Evolutionary conservation across 2,888 invertebrate genomes (phyloP).

Genomic region (Mythimna lalbum): DNA sequence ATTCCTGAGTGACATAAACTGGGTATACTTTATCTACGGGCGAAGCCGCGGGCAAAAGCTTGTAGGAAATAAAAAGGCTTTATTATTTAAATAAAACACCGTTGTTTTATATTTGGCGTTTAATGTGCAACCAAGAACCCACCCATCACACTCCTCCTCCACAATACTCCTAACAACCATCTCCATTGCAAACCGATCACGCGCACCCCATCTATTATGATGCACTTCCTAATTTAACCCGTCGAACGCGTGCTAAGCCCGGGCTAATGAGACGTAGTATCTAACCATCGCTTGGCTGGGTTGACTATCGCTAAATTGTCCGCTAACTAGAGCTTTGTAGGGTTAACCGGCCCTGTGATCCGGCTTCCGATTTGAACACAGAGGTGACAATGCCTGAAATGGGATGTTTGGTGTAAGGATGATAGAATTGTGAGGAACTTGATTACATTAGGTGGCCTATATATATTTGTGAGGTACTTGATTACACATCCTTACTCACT

Average conservation of each 20-base stretch:
- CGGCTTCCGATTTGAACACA: slow-evolving; percentile 56
- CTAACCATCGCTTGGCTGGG: slow-evolving; percentile 65
- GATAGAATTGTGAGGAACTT: not conserved
- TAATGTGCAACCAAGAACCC: not conserved
- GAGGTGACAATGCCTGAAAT: slow-evolving; percentile 44
- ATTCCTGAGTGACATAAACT: no score
- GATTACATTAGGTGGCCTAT: not conserved
- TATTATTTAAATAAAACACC: no score
- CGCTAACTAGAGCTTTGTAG: slow-evolving; percentile 60
- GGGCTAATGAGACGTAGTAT: slow-evolving; percentile 70
- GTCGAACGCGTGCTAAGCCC: slow-evolving; percentile 49
- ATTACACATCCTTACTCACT: no score
- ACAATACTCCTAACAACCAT: slow-evolving; percentile 4
- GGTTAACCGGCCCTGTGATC: slow-evolving; percentile 61
- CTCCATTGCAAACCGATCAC: slow-evolving; percentile 23
- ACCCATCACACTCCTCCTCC: no score
- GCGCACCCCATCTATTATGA: slow-evolving; percentile 40
- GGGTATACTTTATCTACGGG: no score
- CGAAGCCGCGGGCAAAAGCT: no score
- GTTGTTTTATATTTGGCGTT: no score
- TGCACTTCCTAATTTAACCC: slow-evolving; percentile 63
- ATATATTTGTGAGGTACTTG: no score
- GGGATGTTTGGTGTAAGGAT: not conserved
- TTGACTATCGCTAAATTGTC: slow-evolving; percentile 67
- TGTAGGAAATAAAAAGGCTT: no score